Conservation (phyloP, 2,113 vertebrate genomes). For the Fukomys damarensis region DNA sequence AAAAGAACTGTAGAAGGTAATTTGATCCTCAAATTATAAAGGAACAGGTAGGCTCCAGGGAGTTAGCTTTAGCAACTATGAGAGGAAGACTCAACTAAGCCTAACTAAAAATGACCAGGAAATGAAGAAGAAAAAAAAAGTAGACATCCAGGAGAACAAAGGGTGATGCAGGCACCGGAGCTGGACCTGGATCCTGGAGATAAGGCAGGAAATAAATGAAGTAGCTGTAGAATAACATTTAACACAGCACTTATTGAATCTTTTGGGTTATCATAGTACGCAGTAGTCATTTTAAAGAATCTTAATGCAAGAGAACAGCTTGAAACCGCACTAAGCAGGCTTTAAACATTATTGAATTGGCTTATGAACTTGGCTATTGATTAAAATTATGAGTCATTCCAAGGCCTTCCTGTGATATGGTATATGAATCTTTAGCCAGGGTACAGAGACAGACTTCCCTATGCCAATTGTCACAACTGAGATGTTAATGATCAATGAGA, state of each 20-base stretch:
- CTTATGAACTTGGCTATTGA: too few relatives aligned
- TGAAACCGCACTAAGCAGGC: too few relatives aligned
- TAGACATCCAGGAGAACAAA: not conserved
- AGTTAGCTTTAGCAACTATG: not conserved
- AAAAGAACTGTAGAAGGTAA: not conserved
- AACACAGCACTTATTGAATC: not conserved
- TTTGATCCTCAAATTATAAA: conserved; percentile 4
- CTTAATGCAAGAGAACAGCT: not conserved
- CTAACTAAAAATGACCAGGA: conserved; percentile 21
- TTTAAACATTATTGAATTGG: too few relatives aligned
- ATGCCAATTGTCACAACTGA: too few relatives aligned
- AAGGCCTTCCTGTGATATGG: too few relatives aligned
- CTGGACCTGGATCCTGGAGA: not conserved
- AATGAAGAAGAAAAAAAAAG: not conserved
- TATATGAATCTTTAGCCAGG: too few relatives aligned
- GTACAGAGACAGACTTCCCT: too few relatives aligned
- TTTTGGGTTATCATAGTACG: not conserved
- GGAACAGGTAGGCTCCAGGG: not conserved
- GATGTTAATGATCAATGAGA: too few relatives aligned
- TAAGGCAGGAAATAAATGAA: conserved; percentile 26
- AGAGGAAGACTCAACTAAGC: not conserved
- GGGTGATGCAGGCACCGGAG: not conserved
- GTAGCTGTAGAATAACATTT: not conserved
- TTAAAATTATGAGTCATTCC: too few relatives aligned
- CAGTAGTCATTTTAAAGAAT: not conserved